Percentiles rank a stretch among this genome's conserved stretches.
Conservation (phyloP, 92 coral and sea anemone species). For the Siderastrea siderea region DNA sequence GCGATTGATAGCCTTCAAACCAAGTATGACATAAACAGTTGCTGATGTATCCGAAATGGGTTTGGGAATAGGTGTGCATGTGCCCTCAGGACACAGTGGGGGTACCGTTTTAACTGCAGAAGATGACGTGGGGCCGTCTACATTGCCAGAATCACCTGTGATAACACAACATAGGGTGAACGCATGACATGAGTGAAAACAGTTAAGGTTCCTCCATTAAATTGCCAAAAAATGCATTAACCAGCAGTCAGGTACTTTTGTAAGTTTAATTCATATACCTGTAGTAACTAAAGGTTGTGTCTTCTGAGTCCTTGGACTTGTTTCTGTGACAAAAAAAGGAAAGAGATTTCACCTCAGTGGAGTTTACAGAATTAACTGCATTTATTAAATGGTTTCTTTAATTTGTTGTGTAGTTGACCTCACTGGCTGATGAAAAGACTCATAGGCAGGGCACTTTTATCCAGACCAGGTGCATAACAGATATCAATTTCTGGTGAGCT, state of each 20-base stretch:
- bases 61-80: constrained; percentile 68
- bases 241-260: no score
- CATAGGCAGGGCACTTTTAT: no score
- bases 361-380: neutral
- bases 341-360: neutral
- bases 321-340: neutral
- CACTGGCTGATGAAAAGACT: no score
- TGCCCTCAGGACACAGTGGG: constrained; percentile 24
- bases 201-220: no score
- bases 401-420: no score
- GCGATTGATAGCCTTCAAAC: constrained; percentile 85
- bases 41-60: constrained; percentile 80
- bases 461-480: no score
- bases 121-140: neutral
- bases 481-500: no score
- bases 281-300: neutral
- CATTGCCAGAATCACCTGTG: constrained; percentile 5
- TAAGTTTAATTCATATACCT: neutral
- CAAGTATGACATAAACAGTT: constrained; percentile 86
- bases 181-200: no score
- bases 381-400: no score
- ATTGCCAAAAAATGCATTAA: no score
- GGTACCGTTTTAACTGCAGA: neutral
- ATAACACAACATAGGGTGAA: neutral
- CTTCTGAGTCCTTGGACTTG: neutral